A percentile compares a stretch with the other conserved stretches of the same genome.
phyloP scores from a whole-genome alignment of 2,888 invertebrate species.

The Flexamia atlantica region DNA sequence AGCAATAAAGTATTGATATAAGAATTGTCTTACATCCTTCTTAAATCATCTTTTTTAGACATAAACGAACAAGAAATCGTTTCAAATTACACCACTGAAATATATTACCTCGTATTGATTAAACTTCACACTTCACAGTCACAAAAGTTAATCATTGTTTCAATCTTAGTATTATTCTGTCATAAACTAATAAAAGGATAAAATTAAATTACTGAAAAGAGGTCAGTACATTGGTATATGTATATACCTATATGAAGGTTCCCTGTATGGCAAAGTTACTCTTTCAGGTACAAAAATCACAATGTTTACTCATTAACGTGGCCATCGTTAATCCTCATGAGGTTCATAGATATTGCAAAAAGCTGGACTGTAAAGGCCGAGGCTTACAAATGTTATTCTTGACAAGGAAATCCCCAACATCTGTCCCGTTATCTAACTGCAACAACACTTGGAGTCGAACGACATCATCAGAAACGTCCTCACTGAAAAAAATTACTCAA shows the following conservation, averaged over 20 bases:
- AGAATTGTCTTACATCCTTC: too few species aligned
- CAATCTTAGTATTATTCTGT: too few species aligned
- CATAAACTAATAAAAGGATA: too few species aligned
- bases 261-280: neutral
- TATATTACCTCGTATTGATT: too few species aligned
- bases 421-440: neutral
- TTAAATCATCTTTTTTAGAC: too few species aligned
- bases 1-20: too few species aligned
- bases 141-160: too few species aligned
- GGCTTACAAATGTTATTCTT: conserved; percentile 2
- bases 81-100: too few species aligned
- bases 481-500: conserved; percentile 11
- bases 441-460: conserved; percentile 22
- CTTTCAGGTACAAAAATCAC: conserved; percentile 14
- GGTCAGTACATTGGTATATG: too few species aligned
- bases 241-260: conserved; percentile 8
- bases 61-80: too few species aligned
- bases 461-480: conserved; percentile 5
- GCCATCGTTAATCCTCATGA: neutral
- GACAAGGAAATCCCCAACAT: conserved; percentile 44
- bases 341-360: neutral
- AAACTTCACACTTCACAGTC: too few species aligned
- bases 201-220: too few species aligned
- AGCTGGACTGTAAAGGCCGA: neutral
- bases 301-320: neutral